Evolutionary conservation across 1,140 invertebrate genomes (phyloP).

Genomic region (Panagrolaimus sp.): DNA sequence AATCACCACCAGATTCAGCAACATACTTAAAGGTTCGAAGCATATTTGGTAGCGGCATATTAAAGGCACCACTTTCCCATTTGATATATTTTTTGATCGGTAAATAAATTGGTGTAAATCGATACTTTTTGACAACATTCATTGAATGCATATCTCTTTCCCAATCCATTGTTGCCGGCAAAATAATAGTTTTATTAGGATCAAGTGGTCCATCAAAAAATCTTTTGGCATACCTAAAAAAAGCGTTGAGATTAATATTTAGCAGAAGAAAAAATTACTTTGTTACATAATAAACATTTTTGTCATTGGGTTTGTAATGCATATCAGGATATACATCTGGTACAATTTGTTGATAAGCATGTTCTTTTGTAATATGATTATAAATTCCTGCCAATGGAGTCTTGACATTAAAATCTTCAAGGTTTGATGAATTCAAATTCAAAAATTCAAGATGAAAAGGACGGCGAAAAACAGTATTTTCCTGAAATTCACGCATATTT

Average conservation of each 20-base stretch:
- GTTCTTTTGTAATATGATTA: not conserved
- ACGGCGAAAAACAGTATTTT: not conserved
- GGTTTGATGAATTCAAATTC: not conserved
- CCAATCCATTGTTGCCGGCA: conserved; percentile 18
- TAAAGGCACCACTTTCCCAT: conserved; percentile 19
- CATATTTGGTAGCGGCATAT: conserved; percentile 20
- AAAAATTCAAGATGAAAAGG: conserved; percentile 9
- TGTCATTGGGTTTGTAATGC: not conserved
- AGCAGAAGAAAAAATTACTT: conserved; percentile 2
- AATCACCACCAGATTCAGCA: conserved; percentile 26
- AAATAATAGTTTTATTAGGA: conserved; percentile 19
- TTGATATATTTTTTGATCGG: conserved; percentile 26
- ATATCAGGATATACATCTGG: not conserved
- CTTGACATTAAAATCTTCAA: too few relatives aligned
- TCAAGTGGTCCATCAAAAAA: conserved; percentile 22
- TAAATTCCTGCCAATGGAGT: too few relatives aligned
- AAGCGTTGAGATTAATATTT: not conserved
- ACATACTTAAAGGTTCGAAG: conserved; percentile 11
- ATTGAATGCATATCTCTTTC: conserved; percentile 9
- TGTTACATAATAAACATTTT: conserved; percentile 3
- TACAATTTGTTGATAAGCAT: not conserved
- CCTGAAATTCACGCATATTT: not conserved
- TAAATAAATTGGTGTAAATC: conserved; percentile 14
- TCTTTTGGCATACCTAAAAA: conserved; percentile 9
- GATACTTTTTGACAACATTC: not conserved